A percentile compares a stretch with the other conserved stretches of the same genome.
These are phyloP conservation scores for Adelosebastes latens DNA, from an alignment of 2,797 vertebrate genomes.

Conservation along the genomic window DNA sequence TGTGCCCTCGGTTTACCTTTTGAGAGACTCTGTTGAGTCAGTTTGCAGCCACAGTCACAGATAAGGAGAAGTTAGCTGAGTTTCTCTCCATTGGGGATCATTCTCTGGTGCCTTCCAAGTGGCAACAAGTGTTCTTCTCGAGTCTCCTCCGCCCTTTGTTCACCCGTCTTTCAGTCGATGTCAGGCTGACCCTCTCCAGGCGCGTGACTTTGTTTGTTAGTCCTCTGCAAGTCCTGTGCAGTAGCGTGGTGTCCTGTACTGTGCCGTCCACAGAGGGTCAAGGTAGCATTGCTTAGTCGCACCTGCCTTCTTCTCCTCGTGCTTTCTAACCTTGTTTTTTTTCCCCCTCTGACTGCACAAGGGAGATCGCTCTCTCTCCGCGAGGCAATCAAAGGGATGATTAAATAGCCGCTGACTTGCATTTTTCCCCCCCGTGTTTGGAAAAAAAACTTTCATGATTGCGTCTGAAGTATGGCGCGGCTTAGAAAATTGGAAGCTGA, in stretches of 20 bases:
- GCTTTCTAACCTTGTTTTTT: constrained; percentile 56
- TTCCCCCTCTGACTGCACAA: constrained; percentile 40
- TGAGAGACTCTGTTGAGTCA: constrained; percentile 41
- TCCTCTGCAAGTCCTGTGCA: constrained; percentile 19
- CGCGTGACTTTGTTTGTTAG: constrained; percentile 18
- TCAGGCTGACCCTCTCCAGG: constrained; percentile 28
- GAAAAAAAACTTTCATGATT: constrained; percentile 72
- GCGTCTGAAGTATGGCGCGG: constrained; percentile 62
- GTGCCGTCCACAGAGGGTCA: constrained; percentile 28
- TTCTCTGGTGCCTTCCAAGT: constrained; percentile 34
- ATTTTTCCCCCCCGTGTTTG: constrained; percentile 63
- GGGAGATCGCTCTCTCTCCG: constrained; percentile 51
- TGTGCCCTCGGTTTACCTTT: constrained; percentile 52
- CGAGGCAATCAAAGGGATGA: constrained; percentile 73
- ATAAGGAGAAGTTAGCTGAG: constrained; percentile 44
- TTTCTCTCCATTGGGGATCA: constrained; percentile 39
- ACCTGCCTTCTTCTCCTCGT: constrained; percentile 35
- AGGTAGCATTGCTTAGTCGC: constrained; percentile 26
- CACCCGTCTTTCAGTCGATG: constrained; percentile 23
- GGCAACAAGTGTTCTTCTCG: constrained; percentile 29
- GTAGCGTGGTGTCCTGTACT: constrained; percentile 11
- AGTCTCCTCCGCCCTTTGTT: constrained; percentile 34
- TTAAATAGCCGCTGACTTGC: constrained; percentile 83
- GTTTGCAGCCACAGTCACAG: constrained; percentile 43
- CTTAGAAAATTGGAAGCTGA: constrained; percentile 76